Conservation (phyloP, 2,113 vertebrate genomes). For the Callipepla californica region DNA sequence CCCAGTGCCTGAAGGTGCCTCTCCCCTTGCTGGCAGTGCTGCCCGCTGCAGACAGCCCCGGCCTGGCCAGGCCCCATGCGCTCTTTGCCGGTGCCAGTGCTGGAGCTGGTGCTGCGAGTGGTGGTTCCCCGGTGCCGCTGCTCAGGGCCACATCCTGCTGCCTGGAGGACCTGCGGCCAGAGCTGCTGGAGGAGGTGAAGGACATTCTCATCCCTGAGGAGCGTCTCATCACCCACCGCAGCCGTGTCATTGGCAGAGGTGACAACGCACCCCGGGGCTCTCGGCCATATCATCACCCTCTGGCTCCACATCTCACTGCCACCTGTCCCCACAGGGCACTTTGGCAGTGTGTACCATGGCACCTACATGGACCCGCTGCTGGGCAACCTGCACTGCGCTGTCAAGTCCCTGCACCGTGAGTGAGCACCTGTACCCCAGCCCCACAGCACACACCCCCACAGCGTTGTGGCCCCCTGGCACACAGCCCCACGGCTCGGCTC, state of each 20-base stretch:
- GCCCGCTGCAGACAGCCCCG: slow-evolving; percentile 38
- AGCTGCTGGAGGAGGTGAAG: slow-evolving; percentile 93
- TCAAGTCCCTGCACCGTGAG: slow-evolving; percentile 95
- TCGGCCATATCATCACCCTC: fast-evolving
- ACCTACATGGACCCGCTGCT: slow-evolving; percentile 84
- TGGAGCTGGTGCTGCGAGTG: slow-evolving; percentile 34
- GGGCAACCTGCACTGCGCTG: slow-evolving; percentile 88
- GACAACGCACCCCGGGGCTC: fast-evolving
- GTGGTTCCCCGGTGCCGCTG: slow-evolving; percentile 80
- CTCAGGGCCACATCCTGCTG: slow-evolving; percentile 84
- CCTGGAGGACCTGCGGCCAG: slow-evolving; percentile 82
- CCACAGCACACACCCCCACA: fast-evolving
- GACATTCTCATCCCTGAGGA: slow-evolving; percentile 93
- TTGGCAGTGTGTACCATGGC: slow-evolving; percentile 95
- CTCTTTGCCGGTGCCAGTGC: background rate
- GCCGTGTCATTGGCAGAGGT: slow-evolving; percentile 95
- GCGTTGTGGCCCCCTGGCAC: background rate
- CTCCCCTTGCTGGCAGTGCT: background rate
- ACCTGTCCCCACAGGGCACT: slow-evolving; percentile 84
- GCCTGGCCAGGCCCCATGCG: background rate
- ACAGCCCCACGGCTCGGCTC: background rate
- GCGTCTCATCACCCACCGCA: slow-evolving; percentile 84
- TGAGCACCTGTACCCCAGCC: fast-evolving
- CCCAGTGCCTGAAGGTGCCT: background rate
- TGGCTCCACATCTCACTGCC: background rate